Conservation (phyloP, 2,888 invertebrate species). For the Noctua janthe region DNA sequence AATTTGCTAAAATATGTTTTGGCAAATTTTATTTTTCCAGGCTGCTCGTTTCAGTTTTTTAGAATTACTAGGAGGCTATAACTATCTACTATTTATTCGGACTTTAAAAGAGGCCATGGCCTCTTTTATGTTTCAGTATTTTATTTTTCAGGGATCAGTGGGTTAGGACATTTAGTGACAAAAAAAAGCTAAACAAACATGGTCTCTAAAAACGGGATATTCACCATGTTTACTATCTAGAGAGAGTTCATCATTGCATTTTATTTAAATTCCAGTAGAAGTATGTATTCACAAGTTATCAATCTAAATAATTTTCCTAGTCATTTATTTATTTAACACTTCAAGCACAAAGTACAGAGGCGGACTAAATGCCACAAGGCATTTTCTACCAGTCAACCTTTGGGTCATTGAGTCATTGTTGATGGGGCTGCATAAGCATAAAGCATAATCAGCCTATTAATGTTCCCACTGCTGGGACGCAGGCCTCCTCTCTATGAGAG, state of each 20-base stretch:
- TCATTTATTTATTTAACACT: neutral
- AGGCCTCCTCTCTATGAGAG: no score
- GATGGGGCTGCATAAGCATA: no score
- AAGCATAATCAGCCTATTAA: no score
- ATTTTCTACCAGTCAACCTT: no score
- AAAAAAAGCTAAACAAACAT: neutral
- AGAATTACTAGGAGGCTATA: neutral
- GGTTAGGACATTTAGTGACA: neutral
- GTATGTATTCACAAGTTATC: neutral
- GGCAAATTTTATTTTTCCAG: no score
- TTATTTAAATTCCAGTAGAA: neutral
- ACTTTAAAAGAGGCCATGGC: neutral
- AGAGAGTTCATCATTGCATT: neutral
- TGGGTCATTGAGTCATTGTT: no score
- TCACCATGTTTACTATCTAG: no score
- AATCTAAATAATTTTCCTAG: neutral
- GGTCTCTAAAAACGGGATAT: no score
- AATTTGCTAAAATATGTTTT: neutral
- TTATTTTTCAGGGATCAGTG: neutral
- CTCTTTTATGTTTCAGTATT: neutral
- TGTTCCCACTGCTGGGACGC: no score
- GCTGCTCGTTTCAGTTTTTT: neutral
- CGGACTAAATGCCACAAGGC: no score
- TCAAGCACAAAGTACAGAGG: no score
- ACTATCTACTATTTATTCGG: neutral